Conservation (phyloP, 2,888 invertebrate species). For the Acronicta leporina region DNA sequence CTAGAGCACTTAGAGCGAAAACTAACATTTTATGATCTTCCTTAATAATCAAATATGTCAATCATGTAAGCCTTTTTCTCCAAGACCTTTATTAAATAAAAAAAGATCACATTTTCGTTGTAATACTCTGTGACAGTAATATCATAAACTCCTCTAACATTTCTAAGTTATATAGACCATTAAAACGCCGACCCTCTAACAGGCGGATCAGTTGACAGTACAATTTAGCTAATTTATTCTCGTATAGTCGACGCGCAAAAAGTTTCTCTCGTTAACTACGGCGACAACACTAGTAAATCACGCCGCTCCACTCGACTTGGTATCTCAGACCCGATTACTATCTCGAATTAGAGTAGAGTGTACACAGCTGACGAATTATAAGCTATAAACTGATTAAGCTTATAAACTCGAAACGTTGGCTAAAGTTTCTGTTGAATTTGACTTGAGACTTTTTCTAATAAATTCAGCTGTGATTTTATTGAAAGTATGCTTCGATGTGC, state of each 20-base stretch:
- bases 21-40: no score
- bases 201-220: conserved; percentile 59
- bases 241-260: conserved; percentile 75
- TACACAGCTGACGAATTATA: conserved; percentile 63
- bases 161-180: conserved; percentile 25
- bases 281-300: conserved; percentile 83
- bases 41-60: no score
- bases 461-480: no score
- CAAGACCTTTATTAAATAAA: background rate
- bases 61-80: no score
- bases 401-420: background rate
- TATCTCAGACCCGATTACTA: conserved; percentile 79
- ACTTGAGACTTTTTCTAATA: no score
- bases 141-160: conserved; percentile 25
- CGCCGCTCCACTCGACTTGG: conserved; percentile 66
- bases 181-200: conserved; percentile 33
- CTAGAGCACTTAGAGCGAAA: no score
- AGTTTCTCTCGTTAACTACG: conserved; percentile 81
- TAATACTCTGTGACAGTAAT: conserved; percentile 4
- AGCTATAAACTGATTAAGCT: conserved; percentile 25
- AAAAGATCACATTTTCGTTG: background rate
- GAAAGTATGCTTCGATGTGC: no score
- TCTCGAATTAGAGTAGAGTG: conserved; percentile 76
- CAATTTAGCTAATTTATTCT: conserved; percentile 80
- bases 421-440: no score